phyloP scores from a whole-genome alignment of 2,113 vertebrate species.

The Xenopus tropicalis region UCB_Xtro_10.0 CM004446.2:88994001-88994500 shows the following conservation, averaged over 20 bases:
- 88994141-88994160: neutral
- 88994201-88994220: neutral
- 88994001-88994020: too few relatives aligned
- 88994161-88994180: neutral
- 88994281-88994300: constrained; percentile 4
- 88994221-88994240: neutral
- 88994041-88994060: neutral
- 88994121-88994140: neutral
- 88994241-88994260: neutral
- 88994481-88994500: neutral
- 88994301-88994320: neutral
- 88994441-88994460: neutral
- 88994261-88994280: neutral
- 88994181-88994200: neutral
- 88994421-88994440: neutral
- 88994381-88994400: neutral
- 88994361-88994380: neutral
- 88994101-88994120: neutral
- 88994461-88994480: neutral
- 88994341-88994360: neutral
- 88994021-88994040: too few relatives aligned
- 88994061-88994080: neutral
- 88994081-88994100: neutral
- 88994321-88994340: neutral
- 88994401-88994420: neutral